A percentile compares a stretch with the other conserved stretches of the same genome.
Conservation (phyloP, 2,113 vertebrate species). For the Agapornis roseicollis region DNA sequence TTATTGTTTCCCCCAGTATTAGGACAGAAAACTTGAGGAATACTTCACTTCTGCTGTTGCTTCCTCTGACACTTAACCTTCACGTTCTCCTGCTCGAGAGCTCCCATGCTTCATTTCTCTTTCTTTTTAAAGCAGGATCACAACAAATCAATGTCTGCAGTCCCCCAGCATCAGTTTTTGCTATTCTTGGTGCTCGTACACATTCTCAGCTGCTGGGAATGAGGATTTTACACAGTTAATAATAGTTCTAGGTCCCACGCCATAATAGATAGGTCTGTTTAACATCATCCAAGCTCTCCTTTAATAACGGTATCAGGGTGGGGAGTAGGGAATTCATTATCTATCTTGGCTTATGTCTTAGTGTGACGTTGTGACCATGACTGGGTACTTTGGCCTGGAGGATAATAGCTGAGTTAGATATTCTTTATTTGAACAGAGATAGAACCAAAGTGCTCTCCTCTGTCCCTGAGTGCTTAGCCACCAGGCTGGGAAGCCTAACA, state of each 20-base stretch:
- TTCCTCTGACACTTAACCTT: neutral
- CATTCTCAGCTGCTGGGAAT: neutral
- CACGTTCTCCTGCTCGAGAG: neutral
- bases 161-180: neutral
- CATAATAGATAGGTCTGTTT: neutral
- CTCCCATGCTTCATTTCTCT: neutral
- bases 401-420: neutral
- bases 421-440: neutral
- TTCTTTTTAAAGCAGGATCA: neutral
- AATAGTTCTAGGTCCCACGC: neutral
- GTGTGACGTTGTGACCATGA: neutral
- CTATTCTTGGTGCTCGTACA: neutral
- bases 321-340: neutral
- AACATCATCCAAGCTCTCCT: neutral
- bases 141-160: neutral
- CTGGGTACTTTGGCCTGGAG: neutral
- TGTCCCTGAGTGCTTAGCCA: accelerated
- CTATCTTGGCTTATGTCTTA: neutral
- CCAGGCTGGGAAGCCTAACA: neutral
- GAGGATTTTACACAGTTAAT: neutral
- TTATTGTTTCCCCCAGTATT: neutral
- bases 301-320: neutral
- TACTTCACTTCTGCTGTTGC: neutral
- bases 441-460: neutral
- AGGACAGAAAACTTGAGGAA: neutral